Evolutionary conservation across 2,888 invertebrate species (phyloP).

Genomic region (Hypercompe scribonia): DNA sequence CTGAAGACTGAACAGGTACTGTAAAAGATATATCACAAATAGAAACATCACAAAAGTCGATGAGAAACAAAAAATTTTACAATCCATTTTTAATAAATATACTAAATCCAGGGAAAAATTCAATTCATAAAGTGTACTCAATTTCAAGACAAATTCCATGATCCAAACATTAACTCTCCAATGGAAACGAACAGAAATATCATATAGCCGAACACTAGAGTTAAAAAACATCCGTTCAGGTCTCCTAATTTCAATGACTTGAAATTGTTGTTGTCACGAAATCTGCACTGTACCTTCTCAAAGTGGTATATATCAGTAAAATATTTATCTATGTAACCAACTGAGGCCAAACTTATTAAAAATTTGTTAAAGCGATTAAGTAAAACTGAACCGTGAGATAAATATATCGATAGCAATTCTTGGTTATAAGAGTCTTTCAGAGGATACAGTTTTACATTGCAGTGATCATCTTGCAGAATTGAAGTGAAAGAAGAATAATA

Average conservation of each 20-base stretch:
- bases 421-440: conserved; percentile 40
- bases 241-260: conserved; percentile 37
- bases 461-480: conserved; percentile 44
- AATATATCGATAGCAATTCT: conserved; percentile 50
- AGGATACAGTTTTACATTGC: conserved; percentile 40
- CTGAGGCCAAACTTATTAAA: conserved; percentile 18
- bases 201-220: conserved; percentile 52
- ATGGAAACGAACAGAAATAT: conserved; percentile 37
- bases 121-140: background rate
- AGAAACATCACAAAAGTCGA: background rate
- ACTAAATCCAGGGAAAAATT: background rate
- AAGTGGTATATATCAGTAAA: conserved; percentile 25
- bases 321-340: conserved; percentile 49
- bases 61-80: background rate
- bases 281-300: conserved; percentile 49
- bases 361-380: conserved; percentile 32
- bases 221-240: conserved; percentile 40
- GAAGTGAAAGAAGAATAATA: conserved; percentile 40
- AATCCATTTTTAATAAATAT: background rate
- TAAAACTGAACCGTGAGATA: conserved; percentile 59
- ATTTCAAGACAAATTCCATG: background rate
- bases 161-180: background rate
- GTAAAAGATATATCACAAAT: background rate
- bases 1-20: too few species aligned
- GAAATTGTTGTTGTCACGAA: conserved; percentile 6